Conservation (phyloP, 2,113 vertebrate species). For the Perccottus glenii region DNA sequence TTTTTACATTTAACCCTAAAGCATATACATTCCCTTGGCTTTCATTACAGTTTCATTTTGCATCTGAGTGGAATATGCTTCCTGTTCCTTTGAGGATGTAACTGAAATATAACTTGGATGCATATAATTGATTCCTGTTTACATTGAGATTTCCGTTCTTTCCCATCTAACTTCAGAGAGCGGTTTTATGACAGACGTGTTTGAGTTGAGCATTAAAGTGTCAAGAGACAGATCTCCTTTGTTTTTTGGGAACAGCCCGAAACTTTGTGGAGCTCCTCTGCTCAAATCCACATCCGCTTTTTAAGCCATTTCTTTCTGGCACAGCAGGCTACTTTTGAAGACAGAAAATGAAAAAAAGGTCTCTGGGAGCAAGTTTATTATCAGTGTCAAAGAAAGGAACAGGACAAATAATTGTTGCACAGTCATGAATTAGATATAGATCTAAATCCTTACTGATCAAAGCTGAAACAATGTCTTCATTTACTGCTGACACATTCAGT, state of each 20-base stretch:
- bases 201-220: slow-evolving; percentile 29
- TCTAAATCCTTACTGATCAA: slow-evolving; percentile 10
- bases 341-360: slow-evolving; percentile 1
- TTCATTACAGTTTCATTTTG: not conserved
- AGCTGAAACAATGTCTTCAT: not conserved
- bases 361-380: slow-evolving; percentile 9
- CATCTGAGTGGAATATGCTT: not conserved
- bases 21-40: too few relatives aligned
- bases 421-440: not conserved
- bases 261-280: not conserved
- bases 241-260: slow-evolving; percentile 2
- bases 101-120: slow-evolving; percentile 3
- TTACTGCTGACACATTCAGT: not conserved
- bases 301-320: slow-evolving; percentile 13
- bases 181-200: slow-evolving; percentile 18
- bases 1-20: too few relatives aligned
- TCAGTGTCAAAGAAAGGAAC: slow-evolving; percentile 1
- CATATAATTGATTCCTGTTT: slow-evolving; percentile 25
- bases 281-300: slow-evolving; percentile 21
- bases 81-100: not conserved
- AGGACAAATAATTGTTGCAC: slow-evolving; percentile 12
- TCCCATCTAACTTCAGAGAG: slow-evolving; percentile 23
- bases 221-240: slow-evolving; percentile 36
- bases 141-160: slow-evolving; percentile 26
- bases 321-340: slow-evolving; percentile 13